Evolutionary conservation across 2,797 vertebrate species (phyloP).

Genomic region (Thamnophis elegans): DNA sequence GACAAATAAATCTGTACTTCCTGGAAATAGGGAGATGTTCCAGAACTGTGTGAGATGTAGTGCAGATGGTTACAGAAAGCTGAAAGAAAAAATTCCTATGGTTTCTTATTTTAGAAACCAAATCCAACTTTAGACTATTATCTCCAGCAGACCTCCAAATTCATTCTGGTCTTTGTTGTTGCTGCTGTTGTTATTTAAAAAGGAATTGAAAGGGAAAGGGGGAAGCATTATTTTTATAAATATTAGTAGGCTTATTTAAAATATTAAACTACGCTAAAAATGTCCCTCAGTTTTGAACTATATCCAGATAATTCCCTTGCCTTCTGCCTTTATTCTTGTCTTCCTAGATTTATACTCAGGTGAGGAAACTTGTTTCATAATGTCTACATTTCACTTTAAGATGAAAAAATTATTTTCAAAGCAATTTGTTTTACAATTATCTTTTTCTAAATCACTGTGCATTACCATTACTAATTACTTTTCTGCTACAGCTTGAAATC

Average conservation of each 20-base stretch:
- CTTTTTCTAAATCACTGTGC: background rate
- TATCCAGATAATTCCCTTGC: background rate
- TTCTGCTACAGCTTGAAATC: background rate
- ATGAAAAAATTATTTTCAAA: background rate
- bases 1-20: background rate
- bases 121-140: background rate
- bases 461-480: background rate
- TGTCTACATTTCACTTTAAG: rapidly evolving
- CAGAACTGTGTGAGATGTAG: background rate
- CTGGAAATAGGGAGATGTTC: background rate
- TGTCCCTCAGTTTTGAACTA: background rate
- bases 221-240: background rate
- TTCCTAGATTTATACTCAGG: background rate
- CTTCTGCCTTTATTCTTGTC: background rate
- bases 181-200: background rate
- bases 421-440: background rate
- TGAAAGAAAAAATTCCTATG: background rate
- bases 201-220: background rate
- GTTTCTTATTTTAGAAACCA: background rate
- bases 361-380: background rate
- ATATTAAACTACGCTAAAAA: background rate
- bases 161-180: background rate
- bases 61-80: background rate
- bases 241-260: background rate
- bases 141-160: background rate